Base-by-base conservation (phyloP, 2,113 vertebrate species). In the Salvelinus namaycush region DNA sequence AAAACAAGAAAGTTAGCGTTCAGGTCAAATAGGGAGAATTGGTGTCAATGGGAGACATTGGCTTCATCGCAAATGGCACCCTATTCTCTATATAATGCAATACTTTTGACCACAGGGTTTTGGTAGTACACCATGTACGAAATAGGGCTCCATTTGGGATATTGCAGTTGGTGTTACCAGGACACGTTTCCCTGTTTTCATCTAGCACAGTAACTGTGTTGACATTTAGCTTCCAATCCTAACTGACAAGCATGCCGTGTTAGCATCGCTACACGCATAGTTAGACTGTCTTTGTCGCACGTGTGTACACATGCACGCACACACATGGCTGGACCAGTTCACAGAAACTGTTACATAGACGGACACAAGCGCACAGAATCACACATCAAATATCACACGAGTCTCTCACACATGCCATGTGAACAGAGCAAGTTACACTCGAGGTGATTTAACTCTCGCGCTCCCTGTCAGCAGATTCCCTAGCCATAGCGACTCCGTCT, bases 381-480 rank as follows among this genome's bases (percentile, higher is more conserved):
- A 1, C 59, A 62, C 59, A 24, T 8, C 22, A 8, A 62, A n/a
- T 9, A 8, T 8, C 59, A n/a, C 59, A 62, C 59, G 3, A 76
- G 60, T 34, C 20, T 76, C 34, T 8, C 72, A 39, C 74, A 75
- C 70, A 48, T 0, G 49, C 72, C 48, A 12, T 16, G 48, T n/a
- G 16, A 59, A 59, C 14, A 44, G 39, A 0, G 39, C 2, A 44
- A 60, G 69, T 18, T 59, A 31, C 72, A 27, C 79, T 80, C 64
- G 18, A 73, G 79, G 77, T 81, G 80, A 84, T 85, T 88, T 86
- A 83, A 72, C 49, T 70, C 18, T 39, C 29, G 57, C 74, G 31
- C 70, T 73, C 5, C 1, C 49, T 24, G 78, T 88, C 89, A 80
- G 82, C 85, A 85, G 76, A 85, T 80, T 82, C 71, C 70, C 26